Conservation (phyloP, 2,888 invertebrate genomes). For the Eumacrocentrus americanus region DNA sequence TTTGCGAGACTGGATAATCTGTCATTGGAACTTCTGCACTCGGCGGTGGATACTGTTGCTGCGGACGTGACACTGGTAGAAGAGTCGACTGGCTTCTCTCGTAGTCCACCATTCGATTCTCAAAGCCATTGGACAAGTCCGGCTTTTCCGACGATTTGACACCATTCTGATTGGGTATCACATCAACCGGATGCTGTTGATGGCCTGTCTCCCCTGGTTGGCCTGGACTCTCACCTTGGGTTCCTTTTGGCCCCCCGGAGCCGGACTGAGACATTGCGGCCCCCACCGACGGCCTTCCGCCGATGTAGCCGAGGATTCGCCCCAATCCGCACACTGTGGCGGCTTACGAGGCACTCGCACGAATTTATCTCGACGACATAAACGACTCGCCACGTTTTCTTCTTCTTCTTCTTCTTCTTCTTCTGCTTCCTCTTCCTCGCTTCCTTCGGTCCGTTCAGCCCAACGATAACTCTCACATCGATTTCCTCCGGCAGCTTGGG, state of each 20-base stretch:
- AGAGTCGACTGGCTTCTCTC: slow-evolving; percentile 38
- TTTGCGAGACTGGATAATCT: slow-evolving; percentile 38
- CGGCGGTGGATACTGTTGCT: slow-evolving; percentile 29
- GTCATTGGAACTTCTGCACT: slow-evolving; percentile 20
- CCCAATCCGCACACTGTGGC: slow-evolving; percentile 59
- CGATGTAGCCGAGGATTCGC: slow-evolving; percentile 60
- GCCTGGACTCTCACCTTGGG: slow-evolving; percentile 41
- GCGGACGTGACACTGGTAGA: slow-evolving; percentile 22
- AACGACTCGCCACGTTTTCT: slow-evolving; percentile 16
- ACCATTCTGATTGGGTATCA: slow-evolving; percentile 44
- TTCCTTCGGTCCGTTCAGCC: slow-evolving; percentile 6
- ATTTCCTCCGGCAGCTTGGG: neutral
- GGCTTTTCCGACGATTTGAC: slow-evolving; percentile 40
- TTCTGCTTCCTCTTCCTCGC: neutral
- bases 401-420: neutral
- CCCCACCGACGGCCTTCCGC: slow-evolving; percentile 59
- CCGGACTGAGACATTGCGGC: slow-evolving; percentile 59
- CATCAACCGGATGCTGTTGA: slow-evolving; percentile 2
- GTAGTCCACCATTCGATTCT: slow-evolving; percentile 50
- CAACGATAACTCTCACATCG: slow-evolving; percentile 13
- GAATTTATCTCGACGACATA: slow-evolving; percentile 33
- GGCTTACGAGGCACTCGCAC: slow-evolving; percentile 45
- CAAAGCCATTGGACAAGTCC: slow-evolving; percentile 55
- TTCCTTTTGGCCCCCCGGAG: slow-evolving; percentile 46
- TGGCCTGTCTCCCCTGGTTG: slow-evolving; percentile 20